phyloP scores from a whole-genome alignment of 1,140 invertebrate species.

The Riptortus pedestris region DNA sequence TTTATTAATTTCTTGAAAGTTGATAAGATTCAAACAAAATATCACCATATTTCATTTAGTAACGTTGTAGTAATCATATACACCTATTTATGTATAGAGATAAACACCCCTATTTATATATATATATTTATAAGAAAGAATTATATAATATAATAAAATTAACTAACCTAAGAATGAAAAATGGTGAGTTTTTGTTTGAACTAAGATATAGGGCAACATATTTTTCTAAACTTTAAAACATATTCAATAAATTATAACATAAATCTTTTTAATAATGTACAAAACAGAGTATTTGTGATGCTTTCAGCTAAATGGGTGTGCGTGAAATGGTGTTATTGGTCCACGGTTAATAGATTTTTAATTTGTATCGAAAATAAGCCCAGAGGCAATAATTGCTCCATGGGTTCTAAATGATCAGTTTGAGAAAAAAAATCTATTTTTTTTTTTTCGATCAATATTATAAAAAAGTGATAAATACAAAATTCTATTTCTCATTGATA shows the following conservation, averaged over 20 bases:
- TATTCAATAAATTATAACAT: background rate
- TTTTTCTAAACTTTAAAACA: background rate
- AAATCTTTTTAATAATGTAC: background rate
- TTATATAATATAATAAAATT: slow-evolving; percentile 15
- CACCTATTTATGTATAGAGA: background rate
- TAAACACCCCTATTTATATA: background rate
- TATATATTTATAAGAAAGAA: slow-evolving; percentile 1
- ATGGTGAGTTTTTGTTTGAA: slow-evolving; percentile 20
- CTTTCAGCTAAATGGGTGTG: slow-evolving; percentile 8
- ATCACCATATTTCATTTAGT: slow-evolving; percentile 16
- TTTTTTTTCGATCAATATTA: background rate
- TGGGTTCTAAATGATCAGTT: background rate
- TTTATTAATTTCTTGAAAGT: too few relatives aligned
- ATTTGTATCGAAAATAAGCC: background rate
- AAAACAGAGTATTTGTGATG: slow-evolving; percentile 11
- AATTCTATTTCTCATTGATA: slow-evolving; percentile 12
- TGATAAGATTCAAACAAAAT: slow-evolving; percentile 19
- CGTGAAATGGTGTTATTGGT: slow-evolving; percentile 13
- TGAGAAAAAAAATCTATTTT: background rate
- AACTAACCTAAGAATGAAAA: slow-evolving; percentile 11
- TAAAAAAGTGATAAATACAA: slow-evolving; percentile 6
- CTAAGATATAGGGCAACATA: background rate
- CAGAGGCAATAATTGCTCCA: background rate
- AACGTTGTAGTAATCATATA: slow-evolving; percentile 18
- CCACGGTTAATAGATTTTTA: slow-evolving; percentile 12